Evolutionary conservation across 2,797 vertebrate species (phyloP).

Genomic region (Pseudochromis fuscus): DNA sequence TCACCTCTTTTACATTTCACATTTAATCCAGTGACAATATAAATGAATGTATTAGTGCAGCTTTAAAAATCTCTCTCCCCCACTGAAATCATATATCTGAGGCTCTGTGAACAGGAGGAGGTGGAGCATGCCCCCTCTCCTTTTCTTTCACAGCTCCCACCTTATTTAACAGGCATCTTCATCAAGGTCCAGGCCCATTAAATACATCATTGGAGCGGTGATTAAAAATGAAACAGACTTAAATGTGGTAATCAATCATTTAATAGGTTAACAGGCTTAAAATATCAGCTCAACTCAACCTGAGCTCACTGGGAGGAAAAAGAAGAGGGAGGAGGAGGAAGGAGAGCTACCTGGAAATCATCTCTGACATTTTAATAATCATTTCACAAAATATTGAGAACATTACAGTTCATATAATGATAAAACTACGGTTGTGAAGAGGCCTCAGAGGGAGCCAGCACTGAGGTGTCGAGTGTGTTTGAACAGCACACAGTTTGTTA

Average conservation of each 20-base stretch:
- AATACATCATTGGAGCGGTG: constrained; percentile 82
- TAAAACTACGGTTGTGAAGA: no score
- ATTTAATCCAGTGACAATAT: constrained; percentile 3
- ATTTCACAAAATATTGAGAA: not conserved
- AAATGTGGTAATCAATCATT: constrained; percentile 82
- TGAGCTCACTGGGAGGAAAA: constrained; percentile 2
- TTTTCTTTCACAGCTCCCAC: constrained; percentile 28
- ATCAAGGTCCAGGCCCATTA: constrained; percentile 76
- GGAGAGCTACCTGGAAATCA: constrained; percentile 11
- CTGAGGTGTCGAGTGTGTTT: not conserved
- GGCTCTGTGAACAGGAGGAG: constrained; percentile 20
- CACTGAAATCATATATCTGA: constrained; percentile 11
- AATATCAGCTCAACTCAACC: constrained; percentile 58
- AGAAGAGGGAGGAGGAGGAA: not conserved
- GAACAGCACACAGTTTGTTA: constrained; percentile 3
- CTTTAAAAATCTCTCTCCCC: not conserved
- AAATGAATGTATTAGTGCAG: constrained; percentile 10
- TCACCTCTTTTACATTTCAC: constrained; percentile 5
- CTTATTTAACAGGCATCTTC: constrained; percentile 75
- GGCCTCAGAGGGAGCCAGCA: no score
- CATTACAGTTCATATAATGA: not conserved
- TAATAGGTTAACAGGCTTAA: constrained; percentile 73
- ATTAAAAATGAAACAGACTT: constrained; percentile 84
- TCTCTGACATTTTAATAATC: not conserved
- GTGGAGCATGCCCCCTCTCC: constrained; percentile 5